Evolutionary conservation across 2,797 vertebrate species (phyloP).

Genomic region (Oreonectes daqikongensis): DNA sequence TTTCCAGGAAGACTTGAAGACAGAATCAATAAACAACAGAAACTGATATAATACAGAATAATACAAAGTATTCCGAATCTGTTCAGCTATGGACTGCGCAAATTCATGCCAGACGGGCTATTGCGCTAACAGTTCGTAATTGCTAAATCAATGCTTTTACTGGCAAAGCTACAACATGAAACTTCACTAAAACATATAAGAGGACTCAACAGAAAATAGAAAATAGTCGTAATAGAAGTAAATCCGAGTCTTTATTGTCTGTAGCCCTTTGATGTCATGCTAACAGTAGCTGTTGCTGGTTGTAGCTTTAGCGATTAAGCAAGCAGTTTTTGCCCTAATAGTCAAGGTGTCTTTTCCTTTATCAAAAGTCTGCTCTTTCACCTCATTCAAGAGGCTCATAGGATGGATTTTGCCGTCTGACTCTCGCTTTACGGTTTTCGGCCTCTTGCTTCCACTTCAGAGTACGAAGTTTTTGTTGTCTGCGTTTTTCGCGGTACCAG

Average conservation of each 20-base stretch:
- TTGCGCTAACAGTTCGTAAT: constrained; percentile 4
- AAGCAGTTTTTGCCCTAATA: neutral
- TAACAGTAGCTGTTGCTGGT: constrained; percentile 2
- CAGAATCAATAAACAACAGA: neutral
- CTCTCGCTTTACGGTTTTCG: constrained; percentile 76
- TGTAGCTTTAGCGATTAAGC: neutral
- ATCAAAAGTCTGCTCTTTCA: constrained; percentile 17
- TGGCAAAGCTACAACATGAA: constrained; percentile 14
- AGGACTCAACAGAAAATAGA: neutral
- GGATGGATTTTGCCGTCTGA: constrained; percentile 77
- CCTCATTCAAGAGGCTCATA: constrained; percentile 53
- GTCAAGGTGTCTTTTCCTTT: neutral
- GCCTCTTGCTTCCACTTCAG: constrained; percentile 78
- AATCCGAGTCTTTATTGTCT: neutral
- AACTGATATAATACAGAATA: neutral
- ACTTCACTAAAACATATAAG: neutral
- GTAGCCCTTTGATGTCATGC: constrained; percentile 12
- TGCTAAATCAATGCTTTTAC: constrained; percentile 6
- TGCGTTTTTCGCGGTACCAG: constrained; percentile 79
- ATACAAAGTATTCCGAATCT: neutral
- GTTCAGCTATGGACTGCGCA: neutral
- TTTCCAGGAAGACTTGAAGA: neutral
- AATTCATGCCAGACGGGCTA: too few species aligned
- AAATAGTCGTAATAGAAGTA: too few species aligned
- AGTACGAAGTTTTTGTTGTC: constrained; percentile 80